Percentiles rank a stretch among this genome's conserved stretches.
Evolutionary conservation across 2,113 vertebrate genomes (phyloP).

Genomic region (Vidua macroura): DNA sequence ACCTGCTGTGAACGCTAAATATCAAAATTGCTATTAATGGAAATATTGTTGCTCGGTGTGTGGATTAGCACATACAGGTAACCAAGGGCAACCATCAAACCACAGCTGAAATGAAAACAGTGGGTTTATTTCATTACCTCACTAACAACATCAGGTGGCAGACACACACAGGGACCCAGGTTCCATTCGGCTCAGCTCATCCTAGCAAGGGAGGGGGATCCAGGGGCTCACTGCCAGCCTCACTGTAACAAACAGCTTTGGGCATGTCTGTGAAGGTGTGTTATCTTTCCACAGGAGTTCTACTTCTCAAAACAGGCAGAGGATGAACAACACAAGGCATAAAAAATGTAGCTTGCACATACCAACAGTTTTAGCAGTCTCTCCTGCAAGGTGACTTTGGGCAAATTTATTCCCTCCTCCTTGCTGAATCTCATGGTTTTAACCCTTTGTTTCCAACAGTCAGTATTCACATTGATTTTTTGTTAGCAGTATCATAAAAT

Average conservation of each 20-base stretch:
- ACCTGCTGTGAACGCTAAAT: background rate
- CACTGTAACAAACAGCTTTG: background rate
- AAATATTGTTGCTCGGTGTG: background rate
- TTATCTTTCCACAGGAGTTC: background rate
- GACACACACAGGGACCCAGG: background rate
- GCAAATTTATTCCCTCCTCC: background rate
- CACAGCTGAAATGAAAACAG: background rate
- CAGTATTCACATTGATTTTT: background rate
- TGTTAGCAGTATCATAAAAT: background rate
- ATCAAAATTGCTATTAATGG: background rate
- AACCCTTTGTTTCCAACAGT: background rate
- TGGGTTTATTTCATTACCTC: background rate
- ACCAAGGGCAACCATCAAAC: background rate
- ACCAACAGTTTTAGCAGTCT: rapidly evolving
- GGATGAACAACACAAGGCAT: background rate
- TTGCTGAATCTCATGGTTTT: background rate
- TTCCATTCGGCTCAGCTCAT: rapidly evolving
- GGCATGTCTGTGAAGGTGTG: background rate
- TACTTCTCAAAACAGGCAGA: background rate
- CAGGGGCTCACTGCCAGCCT: background rate
- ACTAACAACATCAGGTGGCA: background rate
- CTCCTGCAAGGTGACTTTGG: background rate
- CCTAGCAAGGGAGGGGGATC: background rate
- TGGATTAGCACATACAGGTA: background rate
- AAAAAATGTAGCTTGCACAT: background rate